These are phyloP conservation scores for Labeo catla DNA, from an alignment of 2,113 vertebrate genomes.

Conservation along the genomic window DNA sequence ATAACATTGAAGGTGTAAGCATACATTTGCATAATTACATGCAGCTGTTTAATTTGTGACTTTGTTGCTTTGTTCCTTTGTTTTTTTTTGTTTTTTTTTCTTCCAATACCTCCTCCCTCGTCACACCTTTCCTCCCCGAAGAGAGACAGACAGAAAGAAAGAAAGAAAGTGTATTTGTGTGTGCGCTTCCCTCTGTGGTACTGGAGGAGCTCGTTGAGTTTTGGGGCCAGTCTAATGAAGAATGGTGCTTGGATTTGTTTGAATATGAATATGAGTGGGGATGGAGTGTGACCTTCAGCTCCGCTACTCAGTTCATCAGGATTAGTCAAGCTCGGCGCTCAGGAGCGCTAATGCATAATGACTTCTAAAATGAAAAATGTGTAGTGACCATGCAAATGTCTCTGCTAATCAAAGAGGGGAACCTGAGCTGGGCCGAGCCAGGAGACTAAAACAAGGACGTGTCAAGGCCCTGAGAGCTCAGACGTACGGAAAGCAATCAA, in stretches of 20 bases:
- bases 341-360: constrained; percentile 99
- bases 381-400: constrained; percentile 99
- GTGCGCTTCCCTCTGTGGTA: constrained; percentile 39
- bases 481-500: constrained; percentile 99
- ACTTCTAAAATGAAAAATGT: constrained; percentile 99
- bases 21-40: constrained; percentile 80
- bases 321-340: constrained; percentile 99
- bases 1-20: constrained; percentile 79
- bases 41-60: constrained; percentile 79
- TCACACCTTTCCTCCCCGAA: constrained; percentile 63
- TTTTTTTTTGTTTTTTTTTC: constrained; percentile 64
- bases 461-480: constrained; percentile 90
- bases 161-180: constrained; percentile 46
- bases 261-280: constrained; percentile 96
- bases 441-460: constrained; percentile 99
- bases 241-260: constrained; percentile 92
- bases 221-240: constrained; percentile 80
- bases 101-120: not conserved
- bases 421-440: constrained; percentile 87
- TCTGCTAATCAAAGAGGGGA: constrained; percentile 99
- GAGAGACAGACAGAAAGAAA: constrained; percentile 66
- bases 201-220: constrained; percentile 64
- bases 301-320: constrained; percentile 99
- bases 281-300: constrained; percentile 99
- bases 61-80: constrained; percentile 74